Evolutionary conservation across 2,888 invertebrate species (phyloP).

Genomic region (Limnephilus rhombicus): DNA sequence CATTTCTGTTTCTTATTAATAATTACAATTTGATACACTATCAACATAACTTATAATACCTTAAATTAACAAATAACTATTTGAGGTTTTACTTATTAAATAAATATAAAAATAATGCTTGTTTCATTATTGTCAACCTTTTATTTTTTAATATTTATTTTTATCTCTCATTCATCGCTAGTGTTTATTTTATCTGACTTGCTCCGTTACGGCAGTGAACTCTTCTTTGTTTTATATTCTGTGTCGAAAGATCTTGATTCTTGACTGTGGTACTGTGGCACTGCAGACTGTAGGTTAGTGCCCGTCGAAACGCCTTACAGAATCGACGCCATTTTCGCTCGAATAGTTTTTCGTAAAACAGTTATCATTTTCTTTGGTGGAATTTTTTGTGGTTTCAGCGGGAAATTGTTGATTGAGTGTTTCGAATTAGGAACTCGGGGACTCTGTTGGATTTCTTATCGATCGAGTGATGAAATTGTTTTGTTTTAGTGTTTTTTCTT

Average conservation of each 20-base stretch:
- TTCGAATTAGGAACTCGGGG: slow-evolving; percentile 1
- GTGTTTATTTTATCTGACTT: not conserved
- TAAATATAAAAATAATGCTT: no score
- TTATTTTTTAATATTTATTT: not conserved
- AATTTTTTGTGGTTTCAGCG: not conserved
- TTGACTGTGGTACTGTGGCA: not conserved
- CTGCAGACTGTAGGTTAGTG: not conserved
- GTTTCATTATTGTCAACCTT: no score
- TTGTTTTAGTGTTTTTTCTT: slow-evolving; percentile 15
- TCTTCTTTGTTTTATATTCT: not conserved
- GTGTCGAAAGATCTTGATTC: not conserved
- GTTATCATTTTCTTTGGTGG: not conserved
- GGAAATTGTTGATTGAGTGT: not conserved
- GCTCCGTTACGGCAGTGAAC: not conserved
- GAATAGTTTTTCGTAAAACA: not conserved
- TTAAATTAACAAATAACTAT: no score
- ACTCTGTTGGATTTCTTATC: not conserved
- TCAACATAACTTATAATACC: no score
- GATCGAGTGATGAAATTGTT: slow-evolving; percentile 19
- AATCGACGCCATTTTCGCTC: slow-evolving; percentile 9
- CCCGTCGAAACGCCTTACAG: slow-evolving; percentile 5
- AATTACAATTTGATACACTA: no score
- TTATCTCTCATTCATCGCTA: not conserved
- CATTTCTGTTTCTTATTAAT: no score
- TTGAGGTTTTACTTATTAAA: no score